Base-by-base conservation (phyloP, 2,888 invertebrate genomes). In the Cinara cedri region DNA sequence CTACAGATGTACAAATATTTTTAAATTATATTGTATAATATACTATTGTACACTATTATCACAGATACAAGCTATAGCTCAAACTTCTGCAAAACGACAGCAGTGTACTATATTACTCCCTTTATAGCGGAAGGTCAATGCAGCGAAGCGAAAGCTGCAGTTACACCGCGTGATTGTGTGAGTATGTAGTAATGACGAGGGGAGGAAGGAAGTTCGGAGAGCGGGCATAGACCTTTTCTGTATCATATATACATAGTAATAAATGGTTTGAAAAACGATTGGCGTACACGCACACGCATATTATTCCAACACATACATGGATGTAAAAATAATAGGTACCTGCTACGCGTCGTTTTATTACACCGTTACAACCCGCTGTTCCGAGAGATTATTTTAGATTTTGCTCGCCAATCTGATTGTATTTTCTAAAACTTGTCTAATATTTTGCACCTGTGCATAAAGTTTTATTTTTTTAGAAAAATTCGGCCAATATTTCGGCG, bases 261-360 rank as follows among this genome's bases (percentile, higher is more conserved):
- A 74, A 74, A 74, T 74, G 51, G 62, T 74, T 74, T 51, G 63
- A 74, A 51, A 72, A 72, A 62, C 74, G 51, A 72, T 49, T 72
- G 60, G 49, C 19, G 34, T 14, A 19, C 49, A 13, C 62, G 34
- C 34, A 62, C 26, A 19, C 13, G 3, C 11, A 16, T 21, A 46
- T 16, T 1, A 46, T 21, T 21, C 19, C 10, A 49, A 4, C n/a
- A n/a, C 65, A 24, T 51, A 51, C 66, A 8, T 24, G 1, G 4
- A 16, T 9, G 14, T 24, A 19, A 10, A 44, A 24, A 24, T 14
- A 66, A 1, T 24, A 46, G 4, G 24, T 11, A 24, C 21, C 8
- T 11, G n/a, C 16, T 3, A 44, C 42, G 6, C 13, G 34, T 34
- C 54, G 16, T 72, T 72, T 72, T 72, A 72, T 72, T 51, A 72